phyloP scores from a whole-genome alignment of 2,113 vertebrate genomes.

The Odontesthes bonariensis region DNA sequence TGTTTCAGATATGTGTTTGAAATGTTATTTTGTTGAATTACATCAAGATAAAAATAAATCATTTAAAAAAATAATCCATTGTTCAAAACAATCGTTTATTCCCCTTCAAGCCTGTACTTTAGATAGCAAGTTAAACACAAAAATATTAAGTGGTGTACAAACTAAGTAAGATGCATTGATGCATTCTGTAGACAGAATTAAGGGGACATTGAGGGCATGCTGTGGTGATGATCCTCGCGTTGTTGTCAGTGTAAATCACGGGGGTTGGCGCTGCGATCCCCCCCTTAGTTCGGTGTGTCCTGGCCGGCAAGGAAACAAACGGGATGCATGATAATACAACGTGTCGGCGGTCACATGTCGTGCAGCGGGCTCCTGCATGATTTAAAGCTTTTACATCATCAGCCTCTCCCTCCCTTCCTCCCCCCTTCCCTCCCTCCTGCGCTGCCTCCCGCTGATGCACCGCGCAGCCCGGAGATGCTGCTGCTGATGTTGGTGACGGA shows the following conservation, averaged over 20 bases:
- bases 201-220: background rate
- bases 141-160: background rate
- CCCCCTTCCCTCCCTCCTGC: conserved; percentile 5
- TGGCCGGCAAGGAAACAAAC: conserved; percentile 36
- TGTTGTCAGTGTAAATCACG: background rate
- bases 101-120: too few species aligned
- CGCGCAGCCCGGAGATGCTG: conserved; percentile 73
- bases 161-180: background rate
- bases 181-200: background rate
- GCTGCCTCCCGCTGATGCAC: conserved; percentile 59
- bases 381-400: conserved; percentile 78
- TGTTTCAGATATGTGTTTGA: too few species aligned
- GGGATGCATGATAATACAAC: conserved; percentile 56
- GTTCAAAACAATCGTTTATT: too few species aligned
- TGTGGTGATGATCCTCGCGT: background rate
- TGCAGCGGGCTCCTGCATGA: conserved; percentile 73
- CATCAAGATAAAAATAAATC: too few species aligned
- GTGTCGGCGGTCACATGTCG: conserved; percentile 66
- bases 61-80: too few species aligned
- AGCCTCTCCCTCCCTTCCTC: conserved; percentile 32
- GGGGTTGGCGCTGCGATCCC: background rate
- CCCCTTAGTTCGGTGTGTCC: conserved; percentile 19
- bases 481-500: conserved; percentile 78
- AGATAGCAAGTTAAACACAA: too few species aligned
- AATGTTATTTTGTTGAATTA: too few species aligned